phyloP scores from a whole-genome alignment of 1,140 invertebrate species.

The Aethina tumida region DNA sequence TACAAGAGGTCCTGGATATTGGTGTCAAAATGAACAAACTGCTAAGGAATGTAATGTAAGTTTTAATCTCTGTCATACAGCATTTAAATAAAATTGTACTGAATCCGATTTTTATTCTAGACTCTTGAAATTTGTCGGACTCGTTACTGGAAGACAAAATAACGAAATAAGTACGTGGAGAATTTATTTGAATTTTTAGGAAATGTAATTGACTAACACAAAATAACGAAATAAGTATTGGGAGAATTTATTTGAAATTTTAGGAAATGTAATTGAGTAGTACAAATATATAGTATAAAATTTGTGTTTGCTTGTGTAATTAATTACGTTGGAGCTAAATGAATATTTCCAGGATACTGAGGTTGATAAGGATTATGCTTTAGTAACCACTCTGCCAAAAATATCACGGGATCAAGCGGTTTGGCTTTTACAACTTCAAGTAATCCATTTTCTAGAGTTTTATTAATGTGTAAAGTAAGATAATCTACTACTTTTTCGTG shows the following conservation, averaged over 20 bases:
- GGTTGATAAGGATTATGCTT: constrained; percentile 69
- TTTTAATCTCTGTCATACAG: constrained; percentile 7
- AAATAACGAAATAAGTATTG: no score
- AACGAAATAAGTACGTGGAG: no score
- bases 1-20: constrained; percentile 46
- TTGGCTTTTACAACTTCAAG: constrained; percentile 58
- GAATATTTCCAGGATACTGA: constrained; percentile 34
- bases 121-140: no score
- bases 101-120: no score
- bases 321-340: constrained; percentile 30
- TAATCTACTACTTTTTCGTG: constrained; percentile 52
- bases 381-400: constrained; percentile 68
- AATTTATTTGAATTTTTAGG: no score
- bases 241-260: no score
- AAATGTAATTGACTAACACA: no score
- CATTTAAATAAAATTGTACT: constrained; percentile 5
- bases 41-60: constrained; percentile 39
- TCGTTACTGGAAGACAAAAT: no score
- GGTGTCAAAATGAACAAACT: constrained; percentile 42
- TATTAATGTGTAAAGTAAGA: constrained; percentile 53
- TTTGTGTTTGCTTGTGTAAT: no score
- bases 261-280: no score
- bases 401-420: constrained; percentile 63
- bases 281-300: no score
- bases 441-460: constrained; percentile 55